phyloP scores from a whole-genome alignment of 2,888 invertebrate genomes.

The Spilosoma lubricipeda region DNA sequence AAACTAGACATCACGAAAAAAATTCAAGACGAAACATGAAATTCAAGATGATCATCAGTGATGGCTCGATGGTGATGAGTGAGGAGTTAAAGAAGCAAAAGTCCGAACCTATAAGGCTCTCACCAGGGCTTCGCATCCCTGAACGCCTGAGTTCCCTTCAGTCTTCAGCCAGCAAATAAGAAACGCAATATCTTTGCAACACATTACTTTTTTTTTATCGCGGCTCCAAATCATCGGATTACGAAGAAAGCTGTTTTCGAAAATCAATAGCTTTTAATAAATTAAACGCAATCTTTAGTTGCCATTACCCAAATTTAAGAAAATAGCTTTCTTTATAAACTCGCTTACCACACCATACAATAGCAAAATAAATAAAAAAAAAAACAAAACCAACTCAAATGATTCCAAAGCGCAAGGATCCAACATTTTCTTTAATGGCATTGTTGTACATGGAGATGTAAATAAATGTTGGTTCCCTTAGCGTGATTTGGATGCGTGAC shows the following conservation, averaged over 20 bases:
- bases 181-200: slow-evolving; percentile 85
- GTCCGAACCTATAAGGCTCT: slow-evolving; percentile 86
- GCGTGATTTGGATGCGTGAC: slow-evolving; percentile 51
- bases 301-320: slow-evolving; percentile 25
- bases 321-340: slow-evolving; percentile 57
- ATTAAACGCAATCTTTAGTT: background rate
- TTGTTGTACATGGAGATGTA: no score
- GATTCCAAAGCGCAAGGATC: slow-evolving; percentile 66
- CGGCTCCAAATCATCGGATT: slow-evolving; percentile 63
- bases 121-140: slow-evolving; percentile 87
- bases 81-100: slow-evolving; percentile 80
- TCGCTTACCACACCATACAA: slow-evolving; percentile 58
- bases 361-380: slow-evolving; percentile 60
- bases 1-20: slow-evolving; percentile 44
- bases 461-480: slow-evolving; percentile 47
- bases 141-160: slow-evolving; percentile 85
- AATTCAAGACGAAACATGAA: slow-evolving; percentile 42
- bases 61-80: slow-evolving; percentile 57
- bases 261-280: background rate
- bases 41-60: slow-evolving; percentile 51
- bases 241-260: slow-evolving; percentile 61
- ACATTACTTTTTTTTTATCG: slow-evolving; percentile 77
- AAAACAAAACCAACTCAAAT: slow-evolving; percentile 49
- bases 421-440: slow-evolving; percentile 31
- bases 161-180: slow-evolving; percentile 86